Base-by-base conservation (phyloP, 2,797 vertebrate species). In the Poecilia velifera region DNA sequence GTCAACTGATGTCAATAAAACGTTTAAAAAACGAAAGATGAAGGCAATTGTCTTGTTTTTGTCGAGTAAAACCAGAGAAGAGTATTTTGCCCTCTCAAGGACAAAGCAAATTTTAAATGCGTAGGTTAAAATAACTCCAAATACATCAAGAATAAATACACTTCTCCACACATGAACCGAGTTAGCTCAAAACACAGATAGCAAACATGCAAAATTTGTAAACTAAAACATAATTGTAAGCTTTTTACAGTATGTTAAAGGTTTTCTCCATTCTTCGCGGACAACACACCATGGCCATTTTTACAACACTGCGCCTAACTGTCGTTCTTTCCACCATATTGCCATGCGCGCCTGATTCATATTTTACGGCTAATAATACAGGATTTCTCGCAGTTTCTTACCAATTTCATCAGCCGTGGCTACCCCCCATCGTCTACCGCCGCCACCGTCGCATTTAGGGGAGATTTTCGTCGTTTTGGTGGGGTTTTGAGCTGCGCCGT, bases 81-180 rank as follows among this genome's bases (percentile, higher is more conserved):
- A 93, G 93, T 95, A 94, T 94, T 93, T 95, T 95, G 88, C 94
- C 94, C 94, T 76, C 90, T 95, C 96, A 97, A 97, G 96, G 96
- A 97, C 96, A 97, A 97, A 96, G 96, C 91, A 92, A 62, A 93
- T 96, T 95, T 96, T 94, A 95, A 96, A 95, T 97, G 96, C 96
- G 96, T 95, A 97, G 95, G 90, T 92, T 89, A 82, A 88, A 92
- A 93, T 91, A 91, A 90, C 80, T 89, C 83, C 22, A 39, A 92
- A 93, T 66, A 90, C 45, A 71, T 86, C 86, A 71, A 85, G 55
- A 80, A 87, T 77, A 86, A 91, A 90, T 47, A 28, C 25, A 9
- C 51, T 28, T 28, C 47, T 80, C 77, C 73, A 82, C 64, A 86
- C 76, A 76, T 74, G 18, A 83, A 80, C 78, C 7, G 73, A n/a